Conservation (phyloP, 2,797 vertebrate genomes). For the Botia kubotai region DNA sequence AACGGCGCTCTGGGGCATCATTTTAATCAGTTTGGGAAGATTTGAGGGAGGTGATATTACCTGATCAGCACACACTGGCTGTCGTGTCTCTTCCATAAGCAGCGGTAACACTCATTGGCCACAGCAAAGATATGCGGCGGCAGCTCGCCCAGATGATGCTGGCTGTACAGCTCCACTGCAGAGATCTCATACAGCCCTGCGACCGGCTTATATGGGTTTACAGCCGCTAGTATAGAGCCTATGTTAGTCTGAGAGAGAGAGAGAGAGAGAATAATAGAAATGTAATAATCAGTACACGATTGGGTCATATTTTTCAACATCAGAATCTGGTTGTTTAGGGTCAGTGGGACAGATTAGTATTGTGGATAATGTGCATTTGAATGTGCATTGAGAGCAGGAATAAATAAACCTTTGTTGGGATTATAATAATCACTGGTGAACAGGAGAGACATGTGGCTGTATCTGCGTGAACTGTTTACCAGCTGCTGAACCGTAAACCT, state of each 20-base stretch:
- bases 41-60: slow-evolving; percentile 68
- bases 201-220: slow-evolving; percentile 92
- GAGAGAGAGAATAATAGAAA: background rate
- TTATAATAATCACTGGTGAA: no score
- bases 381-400: background rate
- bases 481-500: no score
- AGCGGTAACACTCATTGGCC: slow-evolving; percentile 93
- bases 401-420: no score
- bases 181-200: slow-evolving; percentile 84
- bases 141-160: slow-evolving; percentile 89
- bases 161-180: slow-evolving; percentile 86
- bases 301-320: background rate
- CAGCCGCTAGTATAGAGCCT: slow-evolving; percentile 90
- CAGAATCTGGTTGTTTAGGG: background rate
- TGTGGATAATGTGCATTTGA: slow-evolving; percentile 14
- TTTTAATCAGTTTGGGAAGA: no score
- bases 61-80: slow-evolving; percentile 95
- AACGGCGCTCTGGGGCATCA: no score
- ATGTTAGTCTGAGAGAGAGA: slow-evolving; percentile 86
- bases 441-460: no score
- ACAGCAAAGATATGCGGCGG: slow-evolving; percentile 92
- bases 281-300: slow-evolving; percentile 9
- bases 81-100: slow-evolving; percentile 94
- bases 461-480: no score
- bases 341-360: slow-evolving; percentile 21